Percentiles rank a stretch among this genome's conserved stretches.
Evolutionary conservation across 1,140 invertebrate genomes (phyloP).

Genomic region (Xylocopa sonorina): DNA sequence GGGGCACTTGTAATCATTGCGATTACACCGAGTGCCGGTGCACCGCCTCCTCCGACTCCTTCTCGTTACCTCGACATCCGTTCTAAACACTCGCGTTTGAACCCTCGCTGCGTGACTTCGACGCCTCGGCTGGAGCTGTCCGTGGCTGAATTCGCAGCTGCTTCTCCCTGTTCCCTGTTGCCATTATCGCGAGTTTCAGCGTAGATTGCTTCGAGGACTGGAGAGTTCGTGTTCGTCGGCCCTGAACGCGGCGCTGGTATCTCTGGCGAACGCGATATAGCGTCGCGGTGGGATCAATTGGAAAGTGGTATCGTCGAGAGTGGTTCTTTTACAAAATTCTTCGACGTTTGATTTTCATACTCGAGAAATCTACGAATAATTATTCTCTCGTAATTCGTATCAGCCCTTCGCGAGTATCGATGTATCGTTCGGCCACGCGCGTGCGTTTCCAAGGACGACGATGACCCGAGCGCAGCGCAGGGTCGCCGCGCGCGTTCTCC

Average conservation of each 20-base stretch:
- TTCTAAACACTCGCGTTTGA: constrained; percentile 13
- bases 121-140: background rate
- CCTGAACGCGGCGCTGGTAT: background rate
- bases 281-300: no score
- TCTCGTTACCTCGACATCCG: constrained; percentile 33
- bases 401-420: background rate
- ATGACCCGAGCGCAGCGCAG: constrained; percentile 16
- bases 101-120: background rate
- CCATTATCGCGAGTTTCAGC: constrained; percentile 11
- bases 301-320: background rate
- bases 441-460: constrained; percentile 25
- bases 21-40: constrained; percentile 61
- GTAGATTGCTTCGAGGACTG: background rate
- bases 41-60: background rate
- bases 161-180: background rate
- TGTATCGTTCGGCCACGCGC: no score
- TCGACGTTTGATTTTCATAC: no score
- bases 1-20: constrained; percentile 66
- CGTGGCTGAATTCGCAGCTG: background rate
- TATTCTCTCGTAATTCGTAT: no score
- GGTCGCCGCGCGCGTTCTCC: constrained; percentile 37
- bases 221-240: no score
- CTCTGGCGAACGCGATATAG: background rate
- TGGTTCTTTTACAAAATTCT: no score
- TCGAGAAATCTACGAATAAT: no score